phyloP scores from a whole-genome alignment of 37 sponge, comb jelly and placozoan genomes.

The Aphrocallistes beatrix region DNA sequence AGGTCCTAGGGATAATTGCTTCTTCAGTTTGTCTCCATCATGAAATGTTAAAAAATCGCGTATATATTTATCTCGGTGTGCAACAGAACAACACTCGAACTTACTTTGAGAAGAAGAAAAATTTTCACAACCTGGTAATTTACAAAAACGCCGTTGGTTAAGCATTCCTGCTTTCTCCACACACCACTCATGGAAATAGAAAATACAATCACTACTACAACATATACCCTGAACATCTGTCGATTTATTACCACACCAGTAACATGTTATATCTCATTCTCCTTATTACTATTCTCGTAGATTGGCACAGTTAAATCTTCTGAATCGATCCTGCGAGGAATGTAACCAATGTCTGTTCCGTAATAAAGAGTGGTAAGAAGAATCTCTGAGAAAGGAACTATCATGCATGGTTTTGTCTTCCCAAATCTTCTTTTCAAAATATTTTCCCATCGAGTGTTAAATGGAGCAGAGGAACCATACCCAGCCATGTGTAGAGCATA shows the following conservation, averaged over 20 bases:
- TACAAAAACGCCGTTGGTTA: not conserved
- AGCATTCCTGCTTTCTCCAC: not conserved
- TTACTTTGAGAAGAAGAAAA: not conserved
- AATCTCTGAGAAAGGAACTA: not conserved
- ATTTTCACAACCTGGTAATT: not conserved
- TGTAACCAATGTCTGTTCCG: not conserved
- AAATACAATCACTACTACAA: not conserved
- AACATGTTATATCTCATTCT: not conserved
- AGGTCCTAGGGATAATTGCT: not conserved
- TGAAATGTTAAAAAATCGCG: not conserved
- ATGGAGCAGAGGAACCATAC: too few relatives aligned
- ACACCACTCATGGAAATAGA: conserved; percentile 5
- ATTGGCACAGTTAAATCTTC: not conserved
- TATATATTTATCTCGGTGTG: not conserved
- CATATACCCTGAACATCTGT: not conserved
- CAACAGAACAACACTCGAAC: not conserved
- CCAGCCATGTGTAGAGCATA: too few relatives aligned
- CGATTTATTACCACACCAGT: not conserved
- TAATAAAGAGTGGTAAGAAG: not conserved
- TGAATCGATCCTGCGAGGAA: not conserved
- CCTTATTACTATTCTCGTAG: not conserved
- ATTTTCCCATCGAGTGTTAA: too few relatives aligned
- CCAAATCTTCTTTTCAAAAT: too few relatives aligned
- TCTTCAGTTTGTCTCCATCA: not conserved
- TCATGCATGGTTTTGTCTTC: too few relatives aligned